Conservation (phyloP, 1,140 invertebrate genomes). For the Phocides pigmalion region DNA sequence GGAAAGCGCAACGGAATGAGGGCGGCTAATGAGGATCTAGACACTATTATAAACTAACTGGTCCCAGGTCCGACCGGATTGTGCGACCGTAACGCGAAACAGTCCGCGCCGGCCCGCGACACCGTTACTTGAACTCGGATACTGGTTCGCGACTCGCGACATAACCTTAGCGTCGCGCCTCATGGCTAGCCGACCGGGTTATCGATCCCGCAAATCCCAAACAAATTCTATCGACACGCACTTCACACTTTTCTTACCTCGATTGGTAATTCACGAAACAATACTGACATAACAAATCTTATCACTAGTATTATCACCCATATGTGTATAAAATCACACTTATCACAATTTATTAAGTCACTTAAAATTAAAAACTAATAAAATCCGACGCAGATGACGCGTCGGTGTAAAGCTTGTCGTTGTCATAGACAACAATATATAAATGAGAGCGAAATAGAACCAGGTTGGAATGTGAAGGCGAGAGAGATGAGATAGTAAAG, state of each 20-base stretch:
- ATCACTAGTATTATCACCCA: slow-evolving; percentile 80
- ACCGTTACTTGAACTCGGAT: slow-evolving; percentile 81
- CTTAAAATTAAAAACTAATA: slow-evolving; percentile 78
- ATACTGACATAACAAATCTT: slow-evolving; percentile 82
- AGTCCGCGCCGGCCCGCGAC: slow-evolving; percentile 56
- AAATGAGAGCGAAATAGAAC: slow-evolving; percentile 30
- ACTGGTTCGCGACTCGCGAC: slow-evolving; percentile 71
- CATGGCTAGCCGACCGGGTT: slow-evolving; percentile 81
- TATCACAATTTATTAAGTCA: slow-evolving; percentile 83
- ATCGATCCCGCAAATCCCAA: slow-evolving; percentile 80
- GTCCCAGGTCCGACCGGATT: slow-evolving; percentile 74
- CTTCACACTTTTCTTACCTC: slow-evolving; percentile 65
- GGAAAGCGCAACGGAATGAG: slow-evolving; percentile 77
- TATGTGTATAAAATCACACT: slow-evolving; percentile 81
- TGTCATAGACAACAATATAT: slow-evolving; percentile 63
- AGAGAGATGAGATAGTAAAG: slow-evolving; percentile 1
- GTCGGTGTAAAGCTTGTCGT: slow-evolving; percentile 75
- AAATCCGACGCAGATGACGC: slow-evolving; percentile 79
- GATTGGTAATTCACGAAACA: slow-evolving; percentile 65
- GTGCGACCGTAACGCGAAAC: slow-evolving; percentile 71
- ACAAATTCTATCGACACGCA: slow-evolving; percentile 64
- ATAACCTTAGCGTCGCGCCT: slow-evolving; percentile 81
- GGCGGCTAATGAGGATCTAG: slow-evolving; percentile 76
- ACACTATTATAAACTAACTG: slow-evolving; percentile 75
- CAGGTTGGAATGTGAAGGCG: slow-evolving; percentile 39